Percentiles rank a stretch among this genome's conserved stretches.
phyloP scores from a whole-genome alignment of 2,888 invertebrate genomes.

The Eutolmus rufibarbis region DNA sequence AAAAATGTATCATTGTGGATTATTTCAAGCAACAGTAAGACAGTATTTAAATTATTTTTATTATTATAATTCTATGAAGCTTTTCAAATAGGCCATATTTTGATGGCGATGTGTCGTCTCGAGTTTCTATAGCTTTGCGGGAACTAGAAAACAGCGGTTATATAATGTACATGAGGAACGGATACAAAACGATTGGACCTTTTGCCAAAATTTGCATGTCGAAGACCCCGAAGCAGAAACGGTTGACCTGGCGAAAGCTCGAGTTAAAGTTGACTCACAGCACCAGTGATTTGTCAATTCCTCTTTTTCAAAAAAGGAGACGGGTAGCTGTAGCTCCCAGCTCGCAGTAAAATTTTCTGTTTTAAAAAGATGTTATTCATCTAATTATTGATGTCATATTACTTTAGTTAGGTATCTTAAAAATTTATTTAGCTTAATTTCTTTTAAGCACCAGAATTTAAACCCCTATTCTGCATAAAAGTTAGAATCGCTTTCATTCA shows the following conservation, averaged over 20 bases:
- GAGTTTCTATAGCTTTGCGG: constrained; percentile 57
- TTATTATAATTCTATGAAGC: neutral
- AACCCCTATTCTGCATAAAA: too few species aligned
- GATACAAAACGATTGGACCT: constrained; percentile 60
- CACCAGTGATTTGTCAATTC: neutral
- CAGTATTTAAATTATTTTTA: neutral
- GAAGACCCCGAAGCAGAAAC: constrained; percentile 55
- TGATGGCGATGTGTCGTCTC: constrained; percentile 58
- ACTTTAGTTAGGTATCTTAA: too few species aligned
- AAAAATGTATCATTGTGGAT: constrained; percentile 55
- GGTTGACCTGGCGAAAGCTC: constrained; percentile 53
- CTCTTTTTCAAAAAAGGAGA: neutral
- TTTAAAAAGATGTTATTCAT: neutral
- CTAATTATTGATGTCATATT: neutral
- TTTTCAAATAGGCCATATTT: constrained; percentile 53
- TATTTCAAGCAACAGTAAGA: constrained; percentile 57
- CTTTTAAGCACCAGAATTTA: too few species aligned
- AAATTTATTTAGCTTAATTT: too few species aligned
- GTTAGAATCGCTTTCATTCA: too few species aligned
- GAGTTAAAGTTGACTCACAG: constrained; percentile 43
- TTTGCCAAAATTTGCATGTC: constrained; percentile 58
- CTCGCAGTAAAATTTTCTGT: neutral
- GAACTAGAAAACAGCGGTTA: constrained; percentile 56
- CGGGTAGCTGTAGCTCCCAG: neutral
- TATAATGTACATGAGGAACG: constrained; percentile 53